These are phyloP conservation scores for Antechinus flavipes DNA, from an alignment of 2,113 vertebrate species.

Conservation along the genomic window DNA sequence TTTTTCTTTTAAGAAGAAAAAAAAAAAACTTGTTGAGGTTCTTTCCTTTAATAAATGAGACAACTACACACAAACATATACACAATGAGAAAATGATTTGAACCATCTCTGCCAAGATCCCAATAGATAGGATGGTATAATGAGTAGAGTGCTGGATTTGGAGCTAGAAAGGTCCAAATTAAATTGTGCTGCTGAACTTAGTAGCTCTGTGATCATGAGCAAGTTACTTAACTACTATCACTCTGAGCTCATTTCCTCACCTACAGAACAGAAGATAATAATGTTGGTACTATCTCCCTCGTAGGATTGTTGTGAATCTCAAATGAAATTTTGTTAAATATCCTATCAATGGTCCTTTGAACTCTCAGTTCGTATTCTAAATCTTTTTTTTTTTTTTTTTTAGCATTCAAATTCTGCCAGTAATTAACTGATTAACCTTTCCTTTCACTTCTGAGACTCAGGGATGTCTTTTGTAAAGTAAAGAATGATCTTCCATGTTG, in stretches of 20 bases:
- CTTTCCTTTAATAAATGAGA: not conserved
- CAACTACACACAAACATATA: not conserved
- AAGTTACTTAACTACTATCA: not conserved
- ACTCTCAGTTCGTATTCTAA: not conserved
- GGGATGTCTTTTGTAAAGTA: not conserved
- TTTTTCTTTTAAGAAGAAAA: not conserved
- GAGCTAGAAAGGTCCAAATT: not conserved
- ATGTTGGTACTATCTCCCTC: not conserved
- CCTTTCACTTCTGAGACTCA: not conserved
- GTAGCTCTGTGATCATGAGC: not conserved
- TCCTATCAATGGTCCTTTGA: not conserved
- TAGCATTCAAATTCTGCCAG: not conserved
- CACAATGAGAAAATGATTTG: not conserved
- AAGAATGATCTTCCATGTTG: not conserved
- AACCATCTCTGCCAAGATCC: not conserved
- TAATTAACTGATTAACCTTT: not conserved
- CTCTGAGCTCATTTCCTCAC: not conserved
- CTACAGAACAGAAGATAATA: not conserved
- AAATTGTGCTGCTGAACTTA: not conserved
- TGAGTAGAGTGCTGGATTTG: not conserved
- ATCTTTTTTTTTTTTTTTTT: not conserved
- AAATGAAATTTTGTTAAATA: not conserved
- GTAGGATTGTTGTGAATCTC: not conserved
- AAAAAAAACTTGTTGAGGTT: not conserved
- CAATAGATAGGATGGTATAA: not conserved